Evolutionary conservation across 2,113 vertebrate species (phyloP).

Genomic region (Phoenicopterus ruber): DNA sequence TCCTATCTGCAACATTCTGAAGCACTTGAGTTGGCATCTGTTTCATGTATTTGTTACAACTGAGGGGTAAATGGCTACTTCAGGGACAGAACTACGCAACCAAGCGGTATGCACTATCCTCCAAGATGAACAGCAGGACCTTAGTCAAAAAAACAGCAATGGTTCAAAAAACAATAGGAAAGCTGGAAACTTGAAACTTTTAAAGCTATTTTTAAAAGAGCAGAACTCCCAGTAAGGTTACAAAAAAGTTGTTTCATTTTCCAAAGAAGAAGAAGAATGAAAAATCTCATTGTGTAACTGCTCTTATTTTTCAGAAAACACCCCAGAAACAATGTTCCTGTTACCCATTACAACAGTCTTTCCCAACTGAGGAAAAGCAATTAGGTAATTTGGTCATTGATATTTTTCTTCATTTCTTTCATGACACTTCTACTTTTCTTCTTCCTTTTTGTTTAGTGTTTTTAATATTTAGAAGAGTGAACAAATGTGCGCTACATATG

Average conservation of each 20-base stretch:
- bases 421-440: neutral
- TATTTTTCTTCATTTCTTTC: neutral
- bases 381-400: neutral
- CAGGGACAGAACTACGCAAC: neutral
- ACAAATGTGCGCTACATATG: neutral
- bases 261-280: neutral
- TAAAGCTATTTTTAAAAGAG: neutral
- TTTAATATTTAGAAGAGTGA: neutral
- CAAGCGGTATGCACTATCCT: neutral
- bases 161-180: neutral
- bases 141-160: neutral
- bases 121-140: neutral
- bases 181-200: neutral
- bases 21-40: neutral
- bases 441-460: neutral
- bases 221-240: neutral
- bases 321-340: neutral
- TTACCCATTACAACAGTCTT: neutral
- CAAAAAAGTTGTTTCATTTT: neutral
- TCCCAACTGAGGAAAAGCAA: neutral
- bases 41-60: neutral
- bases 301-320: neutral
- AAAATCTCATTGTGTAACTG: neutral
- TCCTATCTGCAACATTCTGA: neutral
- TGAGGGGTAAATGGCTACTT: neutral